A percentile compares a stretch with the other conserved stretches of the same genome.
Conservation (phyloP, 2,888 invertebrate genomes). For the Erannis defoliaria region DNA sequence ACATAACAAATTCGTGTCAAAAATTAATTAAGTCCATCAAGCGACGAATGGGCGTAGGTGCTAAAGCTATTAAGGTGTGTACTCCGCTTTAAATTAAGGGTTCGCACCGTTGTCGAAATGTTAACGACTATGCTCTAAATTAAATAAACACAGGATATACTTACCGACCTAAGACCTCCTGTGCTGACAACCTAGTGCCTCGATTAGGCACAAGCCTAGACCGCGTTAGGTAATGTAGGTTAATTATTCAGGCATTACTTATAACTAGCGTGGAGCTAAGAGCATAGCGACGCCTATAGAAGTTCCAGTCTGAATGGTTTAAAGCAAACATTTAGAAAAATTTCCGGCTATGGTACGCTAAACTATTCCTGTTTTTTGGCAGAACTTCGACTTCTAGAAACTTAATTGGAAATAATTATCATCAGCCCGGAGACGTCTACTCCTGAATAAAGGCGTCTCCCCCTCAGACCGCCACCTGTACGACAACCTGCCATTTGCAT, state of each 20-base stretch:
- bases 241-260: neutral
- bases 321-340: too few species aligned
- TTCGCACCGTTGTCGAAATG: conserved; percentile 19
- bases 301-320: neutral
- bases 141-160: conserved; percentile 14
- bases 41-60: conserved; percentile 47
- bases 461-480: too few species aligned
- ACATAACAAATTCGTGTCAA: conserved; percentile 65
- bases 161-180: conserved; percentile 2
- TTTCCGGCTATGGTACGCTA: too few species aligned
- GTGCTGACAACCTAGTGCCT: neutral
- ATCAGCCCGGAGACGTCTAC: too few species aligned
- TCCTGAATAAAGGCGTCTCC: too few species aligned
- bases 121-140: conserved; percentile 17
- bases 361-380: too few species aligned
- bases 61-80: conserved; percentile 42
- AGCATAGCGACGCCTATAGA: neutral
- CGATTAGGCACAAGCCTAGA: neutral
- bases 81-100: conserved; percentile 42
- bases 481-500: too few species aligned
- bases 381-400: too few species aligned
- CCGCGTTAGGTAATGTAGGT: conserved; percentile 1
- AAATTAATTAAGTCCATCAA: conserved; percentile 68
- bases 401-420: too few species aligned
- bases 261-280: neutral